These are phyloP conservation scores for Parazoanthus atlanticus DNA, from an alignment of 92 coral and sea anemone species.

Conservation along the genomic window DNA sequence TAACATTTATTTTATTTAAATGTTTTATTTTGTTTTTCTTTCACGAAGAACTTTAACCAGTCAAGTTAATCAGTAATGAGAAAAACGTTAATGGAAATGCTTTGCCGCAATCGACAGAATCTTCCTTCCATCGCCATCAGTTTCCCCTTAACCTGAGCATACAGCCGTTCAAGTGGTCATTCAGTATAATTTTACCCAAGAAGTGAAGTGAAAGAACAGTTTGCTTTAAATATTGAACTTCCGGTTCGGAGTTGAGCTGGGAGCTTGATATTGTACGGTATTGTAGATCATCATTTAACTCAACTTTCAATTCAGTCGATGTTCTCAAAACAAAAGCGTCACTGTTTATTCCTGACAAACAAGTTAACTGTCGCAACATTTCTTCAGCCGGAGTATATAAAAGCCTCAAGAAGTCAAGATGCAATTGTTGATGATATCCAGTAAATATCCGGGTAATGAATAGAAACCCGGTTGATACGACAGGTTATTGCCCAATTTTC, in stretches of 20 bases:
- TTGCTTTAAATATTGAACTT: no score
- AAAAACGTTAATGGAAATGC: no score
- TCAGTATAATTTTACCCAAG: neutral
- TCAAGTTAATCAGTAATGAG: neutral
- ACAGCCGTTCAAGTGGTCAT: neutral
- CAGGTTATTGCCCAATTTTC: slow-evolving; percentile 13
- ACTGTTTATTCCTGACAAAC: neutral
- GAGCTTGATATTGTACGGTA: neutral
- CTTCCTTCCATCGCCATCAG: neutral
- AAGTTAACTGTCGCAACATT: neutral
- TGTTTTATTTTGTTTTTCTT: neutral
- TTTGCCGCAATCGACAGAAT: no score
- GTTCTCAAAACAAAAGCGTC: neutral
- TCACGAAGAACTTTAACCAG: neutral
- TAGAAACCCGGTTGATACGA: neutral
- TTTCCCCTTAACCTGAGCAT: neutral
- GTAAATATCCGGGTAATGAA: neutral
- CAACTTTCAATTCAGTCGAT: neutral
- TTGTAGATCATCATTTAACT: no score
- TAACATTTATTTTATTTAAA: no score
- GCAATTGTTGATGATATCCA: neutral
- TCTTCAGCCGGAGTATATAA: no score
- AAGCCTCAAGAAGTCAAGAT: neutral
- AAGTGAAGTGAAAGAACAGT: neutral
- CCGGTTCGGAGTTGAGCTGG: neutral